phyloP scores from a whole-genome alignment of 1,140 invertebrate species.

The Microplitis mediator region DNA sequence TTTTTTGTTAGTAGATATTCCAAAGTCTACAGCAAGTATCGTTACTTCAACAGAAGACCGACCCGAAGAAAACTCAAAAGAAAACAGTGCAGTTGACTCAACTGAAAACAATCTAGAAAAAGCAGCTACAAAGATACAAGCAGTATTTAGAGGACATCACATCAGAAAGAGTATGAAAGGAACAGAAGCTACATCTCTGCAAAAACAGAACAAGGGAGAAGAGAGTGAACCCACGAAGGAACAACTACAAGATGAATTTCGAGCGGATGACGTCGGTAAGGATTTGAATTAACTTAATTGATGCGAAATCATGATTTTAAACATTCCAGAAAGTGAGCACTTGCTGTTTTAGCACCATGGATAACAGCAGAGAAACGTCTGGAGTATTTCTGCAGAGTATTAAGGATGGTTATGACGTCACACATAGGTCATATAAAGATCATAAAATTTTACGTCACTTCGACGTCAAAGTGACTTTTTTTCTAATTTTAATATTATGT shows the following conservation, averaged over 20 bases:
- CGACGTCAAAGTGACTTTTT: no score
- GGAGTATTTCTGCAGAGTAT: no score
- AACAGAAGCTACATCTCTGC: conserved; percentile 51
- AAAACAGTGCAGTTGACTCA: conserved; percentile 34
- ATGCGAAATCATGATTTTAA: no score
- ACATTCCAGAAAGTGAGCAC: no score
- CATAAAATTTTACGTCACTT: no score
- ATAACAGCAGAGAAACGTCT: no score
- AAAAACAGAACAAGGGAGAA: conserved; percentile 50
- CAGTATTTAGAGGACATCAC: conserved; percentile 69
- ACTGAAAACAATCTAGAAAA: conserved; percentile 66
- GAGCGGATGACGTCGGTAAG: conserved; percentile 77
- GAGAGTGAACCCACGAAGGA: conserved; percentile 70
- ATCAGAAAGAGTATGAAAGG: conserved; percentile 66
- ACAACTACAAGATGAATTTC: conserved; percentile 76
- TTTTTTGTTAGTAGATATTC: conserved; percentile 39
- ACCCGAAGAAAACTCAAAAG: neutral
- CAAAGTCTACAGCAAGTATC: conserved; percentile 35
- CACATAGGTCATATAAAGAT: no score
- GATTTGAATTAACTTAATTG: neutral
- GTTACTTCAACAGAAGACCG: neutral
- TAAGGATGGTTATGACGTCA: no score
- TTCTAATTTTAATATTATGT: no score
- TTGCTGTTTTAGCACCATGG: no score
- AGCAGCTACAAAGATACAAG: conserved; percentile 74